A percentile compares a stretch with the other conserved stretches of the same genome.
These are phyloP conservation scores for Apeira syringaria DNA, from an alignment of 2,888 invertebrate species.

Conservation along the genomic window DNA sequence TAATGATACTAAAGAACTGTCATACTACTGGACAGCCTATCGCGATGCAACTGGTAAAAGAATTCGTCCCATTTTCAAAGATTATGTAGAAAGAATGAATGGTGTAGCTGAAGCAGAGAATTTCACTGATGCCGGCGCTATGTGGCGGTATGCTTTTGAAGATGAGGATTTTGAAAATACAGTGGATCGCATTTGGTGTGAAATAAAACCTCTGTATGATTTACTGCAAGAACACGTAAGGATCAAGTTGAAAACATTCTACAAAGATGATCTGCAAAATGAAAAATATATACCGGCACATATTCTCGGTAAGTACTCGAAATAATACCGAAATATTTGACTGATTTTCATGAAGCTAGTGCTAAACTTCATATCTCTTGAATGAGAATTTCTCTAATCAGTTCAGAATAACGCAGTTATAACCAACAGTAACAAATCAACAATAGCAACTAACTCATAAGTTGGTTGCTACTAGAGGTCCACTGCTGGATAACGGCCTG, in stretches of 20 bases:
- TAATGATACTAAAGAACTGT: conserved; percentile 84
- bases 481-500: no score
- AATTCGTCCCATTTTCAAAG: conserved; percentile 83
- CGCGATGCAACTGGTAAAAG: conserved; percentile 85
- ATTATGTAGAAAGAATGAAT: conserved; percentile 85
- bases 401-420: no score
- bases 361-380: no score
- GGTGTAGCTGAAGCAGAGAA: conserved; percentile 83
- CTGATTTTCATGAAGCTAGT: no score
- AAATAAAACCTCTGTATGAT: conserved; percentile 86
- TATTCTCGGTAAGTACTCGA: conserved; percentile 80
- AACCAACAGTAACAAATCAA: no score
- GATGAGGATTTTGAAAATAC: conserved; percentile 65
- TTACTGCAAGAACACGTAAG: conserved; percentile 86
- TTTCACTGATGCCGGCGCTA: conserved; percentile 71
- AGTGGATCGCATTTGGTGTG: conserved; percentile 78
- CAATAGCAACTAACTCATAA: no score
- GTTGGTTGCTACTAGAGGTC: no score
- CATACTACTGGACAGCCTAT: conserved; percentile 86
- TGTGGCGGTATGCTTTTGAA: conserved; percentile 75
- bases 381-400: no score
- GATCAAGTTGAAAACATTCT: conserved; percentile 75
- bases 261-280: conserved; percentile 67
- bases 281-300: conserved; percentile 87
- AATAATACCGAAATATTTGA: no score